Conservation (phyloP, 2,888 invertebrate genomes). For the Rhamphomyia laevipes region DNA sequence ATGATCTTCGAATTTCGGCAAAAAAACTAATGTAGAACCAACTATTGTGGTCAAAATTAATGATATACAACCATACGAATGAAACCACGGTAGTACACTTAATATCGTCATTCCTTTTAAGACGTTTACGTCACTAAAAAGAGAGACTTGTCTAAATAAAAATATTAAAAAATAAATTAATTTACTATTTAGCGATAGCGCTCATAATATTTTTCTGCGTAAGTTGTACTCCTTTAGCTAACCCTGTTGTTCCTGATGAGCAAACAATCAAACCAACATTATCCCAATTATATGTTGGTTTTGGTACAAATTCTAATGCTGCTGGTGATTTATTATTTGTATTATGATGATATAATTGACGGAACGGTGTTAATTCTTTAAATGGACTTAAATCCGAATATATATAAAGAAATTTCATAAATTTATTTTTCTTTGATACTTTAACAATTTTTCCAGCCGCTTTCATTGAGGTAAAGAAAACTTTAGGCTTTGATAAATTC, state of each 20-base stretch:
- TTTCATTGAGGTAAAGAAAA: constrained; percentile 52
- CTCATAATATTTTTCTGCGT: constrained; percentile 52
- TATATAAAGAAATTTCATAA: constrained; percentile 44
- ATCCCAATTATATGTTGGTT: constrained; percentile 41
- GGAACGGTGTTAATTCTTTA: constrained; percentile 10
- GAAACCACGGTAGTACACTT: constrained; percentile 71
- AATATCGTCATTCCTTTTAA: constrained; percentile 26
- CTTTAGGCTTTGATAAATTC: constrained; percentile 55
- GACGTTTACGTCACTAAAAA: not conserved
- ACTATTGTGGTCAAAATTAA: constrained; percentile 46
- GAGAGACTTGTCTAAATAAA: not conserved
- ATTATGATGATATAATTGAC: constrained; percentile 21
- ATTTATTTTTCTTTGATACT: constrained; percentile 41
- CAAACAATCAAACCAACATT: constrained; percentile 55
- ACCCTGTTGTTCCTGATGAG: constrained; percentile 48
- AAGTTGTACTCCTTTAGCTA: constrained; percentile 54
- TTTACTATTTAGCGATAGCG: constrained; percentile 23
- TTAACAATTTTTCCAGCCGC: constrained; percentile 46
- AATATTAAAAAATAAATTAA: not conserved
- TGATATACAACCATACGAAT: constrained; percentile 64
- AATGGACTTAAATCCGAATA: constrained; percentile 39
- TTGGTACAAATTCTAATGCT: constrained; percentile 32
- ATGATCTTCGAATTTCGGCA: constrained; percentile 58
- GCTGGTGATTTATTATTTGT: constrained; percentile 28
- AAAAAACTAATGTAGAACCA: constrained; percentile 45